Conservation (phyloP, 1,140 invertebrate species). For the Meloidogyne chitwoodi region DNA sequence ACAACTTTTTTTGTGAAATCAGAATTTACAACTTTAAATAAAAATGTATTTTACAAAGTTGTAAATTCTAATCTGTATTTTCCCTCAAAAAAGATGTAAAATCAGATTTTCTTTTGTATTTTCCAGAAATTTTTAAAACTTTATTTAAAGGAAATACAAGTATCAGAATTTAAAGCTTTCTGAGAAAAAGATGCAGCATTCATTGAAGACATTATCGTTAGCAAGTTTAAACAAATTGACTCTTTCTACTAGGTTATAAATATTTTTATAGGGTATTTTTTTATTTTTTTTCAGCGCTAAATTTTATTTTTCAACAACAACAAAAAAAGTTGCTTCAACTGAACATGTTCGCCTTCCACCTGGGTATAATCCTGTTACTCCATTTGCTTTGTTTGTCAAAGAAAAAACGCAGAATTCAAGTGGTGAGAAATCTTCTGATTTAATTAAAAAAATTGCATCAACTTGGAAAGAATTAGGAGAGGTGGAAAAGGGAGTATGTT, state of each 20-base stretch:
- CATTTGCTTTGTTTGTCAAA: neutral
- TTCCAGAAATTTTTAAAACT: too few relatives aligned
- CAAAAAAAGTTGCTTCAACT: neutral
- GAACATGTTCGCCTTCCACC: neutral
- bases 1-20: neutral
- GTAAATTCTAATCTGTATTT: too few relatives aligned
- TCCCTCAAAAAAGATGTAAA: too few relatives aligned
- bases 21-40: too few relatives aligned
- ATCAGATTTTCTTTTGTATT: too few relatives aligned
- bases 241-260: too few relatives aligned
- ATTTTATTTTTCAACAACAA: neutral
- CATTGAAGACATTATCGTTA: too few relatives aligned
- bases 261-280: neutral
- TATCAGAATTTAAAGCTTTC: neutral
- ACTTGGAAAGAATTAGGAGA: neutral
- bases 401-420: neutral
- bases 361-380: conserved; percentile 1
- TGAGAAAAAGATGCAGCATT: too few relatives aligned
- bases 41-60: too few relatives aligned
- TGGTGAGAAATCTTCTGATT: neutral
- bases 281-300: neutral
- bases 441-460: neutral
- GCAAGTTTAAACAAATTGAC: too few relatives aligned
- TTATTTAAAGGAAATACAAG: too few relatives aligned
- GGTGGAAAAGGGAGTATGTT: neutral